phyloP scores from a whole-genome alignment of 2,113 vertebrate species.

The Formicarius rufipectus region DNA sequence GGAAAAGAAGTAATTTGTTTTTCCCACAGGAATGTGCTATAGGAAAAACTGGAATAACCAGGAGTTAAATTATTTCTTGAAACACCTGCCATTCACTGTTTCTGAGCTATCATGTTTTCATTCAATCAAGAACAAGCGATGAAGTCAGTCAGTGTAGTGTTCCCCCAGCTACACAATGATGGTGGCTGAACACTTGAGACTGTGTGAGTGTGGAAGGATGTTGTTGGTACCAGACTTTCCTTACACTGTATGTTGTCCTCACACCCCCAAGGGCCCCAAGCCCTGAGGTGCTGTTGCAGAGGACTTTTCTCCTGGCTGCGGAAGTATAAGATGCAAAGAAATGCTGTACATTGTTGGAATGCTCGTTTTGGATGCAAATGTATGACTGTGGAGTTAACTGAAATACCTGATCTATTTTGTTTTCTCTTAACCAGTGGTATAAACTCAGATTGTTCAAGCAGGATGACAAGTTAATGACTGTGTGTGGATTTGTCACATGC shows the following conservation, averaged over 20 bases:
- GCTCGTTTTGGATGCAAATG: background rate
- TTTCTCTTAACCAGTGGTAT: background rate
- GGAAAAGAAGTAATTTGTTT: background rate
- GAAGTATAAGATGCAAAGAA: background rate
- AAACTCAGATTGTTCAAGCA: slow-evolving; percentile 2
- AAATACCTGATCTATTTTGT: background rate
- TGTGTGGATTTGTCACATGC: slow-evolving; percentile 5
- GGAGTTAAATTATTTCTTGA: background rate
- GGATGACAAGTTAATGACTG: slow-evolving; percentile 46
- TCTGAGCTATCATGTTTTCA: background rate
- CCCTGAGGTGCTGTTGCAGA: background rate
- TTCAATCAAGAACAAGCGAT: background rate
- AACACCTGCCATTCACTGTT: background rate
- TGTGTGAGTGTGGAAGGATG: background rate
- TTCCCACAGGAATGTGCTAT: background rate
- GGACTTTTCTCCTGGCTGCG: background rate
- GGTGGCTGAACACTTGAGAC: background rate
- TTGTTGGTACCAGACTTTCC: background rate
- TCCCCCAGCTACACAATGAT: accelerated
- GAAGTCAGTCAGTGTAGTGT: background rate
- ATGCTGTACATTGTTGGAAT: accelerated
- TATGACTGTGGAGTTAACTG: background rate
- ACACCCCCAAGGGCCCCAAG: accelerated
- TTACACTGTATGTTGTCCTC: accelerated
- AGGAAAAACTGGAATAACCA: background rate